Evolutionary conservation across 2,797 vertebrate species (phyloP), one percentile per base, ranked within the genome.

Genomic region (Diplodus puntazzo): DNA sequence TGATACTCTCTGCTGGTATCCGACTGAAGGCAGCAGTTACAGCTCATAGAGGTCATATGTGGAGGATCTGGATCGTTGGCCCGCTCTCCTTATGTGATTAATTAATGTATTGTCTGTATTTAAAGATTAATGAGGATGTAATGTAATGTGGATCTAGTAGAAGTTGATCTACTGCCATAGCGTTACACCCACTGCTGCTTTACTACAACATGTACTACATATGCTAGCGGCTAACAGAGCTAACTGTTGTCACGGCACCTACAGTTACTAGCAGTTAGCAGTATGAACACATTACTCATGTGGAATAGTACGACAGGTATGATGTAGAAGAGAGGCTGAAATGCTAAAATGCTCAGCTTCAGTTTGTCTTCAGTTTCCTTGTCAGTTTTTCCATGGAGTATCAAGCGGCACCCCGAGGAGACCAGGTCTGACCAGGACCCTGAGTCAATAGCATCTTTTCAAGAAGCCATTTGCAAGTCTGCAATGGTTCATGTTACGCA

Each of bases 91-190:
- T 79, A 23, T 83, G 92, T 87, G 86, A 93, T 34, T 34, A 34
- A 34, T 34, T 34, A 34, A 34, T 34, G 34, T 34, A 34, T 34
- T 34, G 34, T 83, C 69, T 81, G 77, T 79, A 27, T 83, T 92
- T 87, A 86, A 93, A 94, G 81, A 88, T 92, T 89, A 75, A 92
- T 91, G 79, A 71, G 69, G 89, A 74, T 87, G 65, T 67, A 16
- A 62, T 71, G 48, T 42, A 34, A 18, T 80, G 73, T 70, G 76
- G 49, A 54, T 72, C 66, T 11, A 2, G 53, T 25, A 65, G 72
- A 52, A 74, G 25, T 30, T 50, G 54, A 54, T 3, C 53, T 53
- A 70, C 72, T 20, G 30, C 34, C 8, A 9, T 9, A 34, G 34
- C 34, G 6, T 34, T 34, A 34, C 34, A 34, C 1, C 34, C 34